Evolutionary conservation across 2,797 vertebrate genomes (phyloP).

Genomic region (Threskiornis aethiopicus): DNA sequence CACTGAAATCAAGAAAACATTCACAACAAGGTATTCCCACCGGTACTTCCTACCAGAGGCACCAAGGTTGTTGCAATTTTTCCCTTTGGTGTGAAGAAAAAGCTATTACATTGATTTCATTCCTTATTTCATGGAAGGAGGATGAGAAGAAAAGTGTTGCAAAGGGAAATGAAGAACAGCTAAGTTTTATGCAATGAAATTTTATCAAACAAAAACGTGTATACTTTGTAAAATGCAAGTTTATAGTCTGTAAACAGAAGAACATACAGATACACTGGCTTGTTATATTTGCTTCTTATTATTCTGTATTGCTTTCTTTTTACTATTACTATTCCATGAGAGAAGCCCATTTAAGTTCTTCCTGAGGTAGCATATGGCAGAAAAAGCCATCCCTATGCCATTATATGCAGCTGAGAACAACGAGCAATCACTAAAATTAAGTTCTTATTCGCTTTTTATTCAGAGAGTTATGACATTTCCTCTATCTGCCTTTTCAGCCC

Average conservation of each 20-base stretch:
- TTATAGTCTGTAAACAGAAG: neutral
- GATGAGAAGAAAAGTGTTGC: neutral
- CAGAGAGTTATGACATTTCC: neutral
- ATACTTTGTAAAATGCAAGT: neutral
- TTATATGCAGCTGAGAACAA: neutral
- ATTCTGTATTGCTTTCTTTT: neutral
- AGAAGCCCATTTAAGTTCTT: neutral
- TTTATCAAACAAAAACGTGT: neutral
- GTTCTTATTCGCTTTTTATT: neutral
- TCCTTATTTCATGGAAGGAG: neutral
- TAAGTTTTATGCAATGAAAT: neutral
- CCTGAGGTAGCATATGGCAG: neutral
- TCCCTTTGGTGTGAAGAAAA: neutral
- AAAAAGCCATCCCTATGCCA: neutral
- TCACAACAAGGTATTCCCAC: neutral
- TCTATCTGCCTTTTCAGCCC: neutral
- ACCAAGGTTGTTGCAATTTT: neutral
- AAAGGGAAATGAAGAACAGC: neutral
- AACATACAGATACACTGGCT: neutral
- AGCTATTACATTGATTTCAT: neutral
- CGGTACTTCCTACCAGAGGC: neutral
- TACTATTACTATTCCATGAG: neutral
- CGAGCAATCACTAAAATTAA: neutral
- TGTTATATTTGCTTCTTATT: neutral
- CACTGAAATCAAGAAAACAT: neutral